Evolutionary conservation across 2,113 vertebrate species (phyloP).

Genomic region (Chrysemys picta): DNA sequence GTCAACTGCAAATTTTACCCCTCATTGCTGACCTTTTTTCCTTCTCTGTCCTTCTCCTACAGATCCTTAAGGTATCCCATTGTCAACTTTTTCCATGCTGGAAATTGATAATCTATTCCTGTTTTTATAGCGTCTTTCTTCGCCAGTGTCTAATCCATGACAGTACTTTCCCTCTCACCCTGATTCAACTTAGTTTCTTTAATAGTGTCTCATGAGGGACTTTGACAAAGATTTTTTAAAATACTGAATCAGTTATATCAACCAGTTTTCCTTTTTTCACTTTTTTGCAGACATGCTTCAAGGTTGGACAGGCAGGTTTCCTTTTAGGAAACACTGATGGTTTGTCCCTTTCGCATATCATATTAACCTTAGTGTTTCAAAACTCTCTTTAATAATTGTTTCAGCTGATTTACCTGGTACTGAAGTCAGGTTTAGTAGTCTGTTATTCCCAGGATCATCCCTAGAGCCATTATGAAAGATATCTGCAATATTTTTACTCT

Average conservation of each 20-base stretch:
- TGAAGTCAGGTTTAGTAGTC: neutral
- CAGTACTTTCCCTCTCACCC: neutral
- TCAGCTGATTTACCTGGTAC: too few species aligned
- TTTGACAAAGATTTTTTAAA: neutral
- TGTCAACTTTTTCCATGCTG: neutral
- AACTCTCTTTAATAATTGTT: neutral
- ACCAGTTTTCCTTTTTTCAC: neutral
- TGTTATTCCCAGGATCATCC: neutral
- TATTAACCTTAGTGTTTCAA: neutral
- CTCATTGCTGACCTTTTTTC: neutral
- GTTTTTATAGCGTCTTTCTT: neutral
- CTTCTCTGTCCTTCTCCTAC: neutral
- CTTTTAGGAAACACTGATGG: too few species aligned
- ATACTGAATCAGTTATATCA: neutral
- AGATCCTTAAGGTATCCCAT: neutral
- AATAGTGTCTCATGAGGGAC: neutral
- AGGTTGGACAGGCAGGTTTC: neutral
- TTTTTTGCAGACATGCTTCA: neutral
- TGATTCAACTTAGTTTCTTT: neutral
- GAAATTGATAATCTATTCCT: neutral
- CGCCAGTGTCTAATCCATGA: neutral
- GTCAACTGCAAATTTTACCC: neutral
- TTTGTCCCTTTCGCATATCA: neutral
- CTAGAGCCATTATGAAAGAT: neutral
- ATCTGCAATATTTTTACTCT: neutral